Evolutionary conservation across 2,797 vertebrate species (phyloP).

Genomic region (Chaunax sp.): DNA sequence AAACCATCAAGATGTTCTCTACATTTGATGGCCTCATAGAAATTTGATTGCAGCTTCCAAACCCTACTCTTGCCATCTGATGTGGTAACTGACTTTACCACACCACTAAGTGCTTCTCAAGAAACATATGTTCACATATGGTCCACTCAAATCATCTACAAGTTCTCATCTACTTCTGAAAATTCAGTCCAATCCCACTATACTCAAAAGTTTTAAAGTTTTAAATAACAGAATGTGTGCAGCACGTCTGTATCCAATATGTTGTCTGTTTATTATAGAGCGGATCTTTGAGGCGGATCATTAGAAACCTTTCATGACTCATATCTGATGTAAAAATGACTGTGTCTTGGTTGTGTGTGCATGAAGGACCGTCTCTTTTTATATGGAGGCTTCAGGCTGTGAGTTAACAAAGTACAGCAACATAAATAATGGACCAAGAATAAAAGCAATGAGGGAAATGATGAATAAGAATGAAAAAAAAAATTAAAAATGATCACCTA

Average conservation of each 20-base stretch:
- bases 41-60: background rate
- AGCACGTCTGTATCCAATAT: background rate
- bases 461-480: constrained; percentile 13
- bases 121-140: too few species aligned
- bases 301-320: constrained; percentile 36
- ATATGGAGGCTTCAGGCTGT: background rate
- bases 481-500: background rate
- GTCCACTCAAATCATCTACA: background rate
- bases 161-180: background rate
- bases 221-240: constrained; percentile 4
- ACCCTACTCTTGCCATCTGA: background rate
- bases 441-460: constrained; percentile 16
- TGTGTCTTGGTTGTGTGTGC: constrained; percentile 14
- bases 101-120: constrained; percentile 5
- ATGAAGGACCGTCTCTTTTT: constrained; percentile 9
- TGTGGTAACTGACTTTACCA: too few species aligned
- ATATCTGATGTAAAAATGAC: constrained; percentile 27
- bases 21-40: background rate
- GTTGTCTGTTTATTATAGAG: background rate
- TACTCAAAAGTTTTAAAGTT: background rate
- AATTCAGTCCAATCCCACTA: background rate
- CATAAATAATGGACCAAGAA: constrained; percentile 22
- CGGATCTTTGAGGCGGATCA: background rate
- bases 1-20: background rate
- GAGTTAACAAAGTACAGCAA: constrained; percentile 23